Percentiles rank a stretch among this genome's conserved stretches.
phyloP scores from a whole-genome alignment of 2,888 invertebrate genomes.

The Nymphalis polychloros region DNA sequence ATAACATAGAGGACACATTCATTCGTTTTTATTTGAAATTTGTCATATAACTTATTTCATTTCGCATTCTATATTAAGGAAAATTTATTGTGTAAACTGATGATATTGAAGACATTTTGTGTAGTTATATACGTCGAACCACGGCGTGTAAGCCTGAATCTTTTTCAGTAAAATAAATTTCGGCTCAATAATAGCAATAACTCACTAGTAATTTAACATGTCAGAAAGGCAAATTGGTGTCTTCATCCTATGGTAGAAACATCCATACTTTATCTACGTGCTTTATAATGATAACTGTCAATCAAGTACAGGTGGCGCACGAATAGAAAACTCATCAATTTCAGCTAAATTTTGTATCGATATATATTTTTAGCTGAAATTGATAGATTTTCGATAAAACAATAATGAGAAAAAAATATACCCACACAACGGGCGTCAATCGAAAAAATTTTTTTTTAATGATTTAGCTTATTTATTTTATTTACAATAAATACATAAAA shows the following conservation, averaged over 20 bases:
- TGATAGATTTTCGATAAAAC: constrained; percentile 3
- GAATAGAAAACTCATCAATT: constrained; percentile 25
- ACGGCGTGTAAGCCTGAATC: background rate
- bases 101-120: no score
- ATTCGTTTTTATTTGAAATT: no score
- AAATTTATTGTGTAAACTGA: no score
- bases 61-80: no score
- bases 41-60: no score
- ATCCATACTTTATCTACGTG: constrained; percentile 8
- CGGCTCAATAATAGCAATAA: background rate
- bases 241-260: background rate
- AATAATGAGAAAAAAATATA: background rate
- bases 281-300: constrained; percentile 26
- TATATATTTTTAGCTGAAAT: constrained; percentile 11
- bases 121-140: no score
- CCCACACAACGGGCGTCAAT: background rate
- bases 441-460: background rate
- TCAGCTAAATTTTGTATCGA: constrained; percentile 17
- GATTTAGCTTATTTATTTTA: no score
- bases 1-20: background rate
- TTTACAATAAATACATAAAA: no score
- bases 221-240: constrained; percentile 18
- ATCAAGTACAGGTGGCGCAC: constrained; percentile 22
- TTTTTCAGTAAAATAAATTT: background rate
- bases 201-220: background rate